Conservation (phyloP, 2,888 invertebrate genomes). For the Eilema griseolum region DNA sequence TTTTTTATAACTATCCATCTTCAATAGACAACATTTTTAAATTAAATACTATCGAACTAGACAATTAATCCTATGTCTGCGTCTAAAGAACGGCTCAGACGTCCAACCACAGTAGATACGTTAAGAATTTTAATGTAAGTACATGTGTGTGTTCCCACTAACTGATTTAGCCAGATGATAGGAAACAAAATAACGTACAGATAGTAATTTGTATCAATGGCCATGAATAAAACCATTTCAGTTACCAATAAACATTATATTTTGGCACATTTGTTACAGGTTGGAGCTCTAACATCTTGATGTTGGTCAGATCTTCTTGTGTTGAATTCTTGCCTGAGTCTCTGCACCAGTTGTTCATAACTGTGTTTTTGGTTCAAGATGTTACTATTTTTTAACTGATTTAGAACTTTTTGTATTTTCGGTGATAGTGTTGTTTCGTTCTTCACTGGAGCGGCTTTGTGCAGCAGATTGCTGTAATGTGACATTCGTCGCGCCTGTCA, state of each 20-base stretch:
- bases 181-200: too few relatives aligned
- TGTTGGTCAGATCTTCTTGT: constrained; percentile 39
- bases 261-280: constrained; percentile 45
- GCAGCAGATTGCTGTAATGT: constrained; percentile 19
- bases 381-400: constrained; percentile 59
- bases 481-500: constrained; percentile 54
- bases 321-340: constrained; percentile 63
- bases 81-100: too few relatives aligned
- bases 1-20: too few relatives aligned
- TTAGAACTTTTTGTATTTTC: constrained; percentile 61
- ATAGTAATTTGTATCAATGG: too few relatives aligned
- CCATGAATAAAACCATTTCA: not conserved
- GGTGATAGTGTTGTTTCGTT: constrained; percentile 55
- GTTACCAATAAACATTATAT: not conserved
- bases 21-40: too few relatives aligned
- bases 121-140: too few relatives aligned
- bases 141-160: too few relatives aligned
- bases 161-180: too few relatives aligned
- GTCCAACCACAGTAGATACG: too few relatives aligned
- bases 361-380: constrained; percentile 56
- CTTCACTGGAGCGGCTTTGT: constrained; percentile 17
- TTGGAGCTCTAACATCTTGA: constrained; percentile 18
- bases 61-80: too few relatives aligned
- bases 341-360: constrained; percentile 54
- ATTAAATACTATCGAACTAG: too few relatives aligned